Base-by-base conservation (phyloP, 2,888 invertebrate genomes). In the Oxystoma pomonae region DNA sequence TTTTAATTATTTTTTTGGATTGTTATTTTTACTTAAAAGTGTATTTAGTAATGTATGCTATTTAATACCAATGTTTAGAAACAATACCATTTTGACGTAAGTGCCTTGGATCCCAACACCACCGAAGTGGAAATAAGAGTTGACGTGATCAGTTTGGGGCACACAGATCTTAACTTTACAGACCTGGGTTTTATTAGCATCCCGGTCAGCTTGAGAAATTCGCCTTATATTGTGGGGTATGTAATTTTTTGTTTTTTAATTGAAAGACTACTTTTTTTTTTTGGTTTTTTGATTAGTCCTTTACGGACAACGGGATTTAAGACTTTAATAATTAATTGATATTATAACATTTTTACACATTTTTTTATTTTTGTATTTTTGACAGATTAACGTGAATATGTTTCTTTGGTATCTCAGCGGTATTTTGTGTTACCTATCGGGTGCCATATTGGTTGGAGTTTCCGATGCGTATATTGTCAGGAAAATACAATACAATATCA, bases 151-250 rank as follows among this genome's bases (percentile, higher is more conserved):
- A 70, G 70, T 65, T 62, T 70, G 19, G 72, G 70, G 20, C 65
- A 62, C 16, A 73, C 68, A 61, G 20, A 22, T 3, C 52, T 51
- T 2, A 57, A 61, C 2, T 60, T 55, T 60, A 59, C 51, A 9
- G 64, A 62, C 19, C 60, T 62, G 55, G 55, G 49, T 51, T 16
- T 16, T 5, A 9, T 69, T 12, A 50, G 17, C 1, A 55, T 70
- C 16, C 56, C 58, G 1, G 62, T 72, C 20, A 18, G 62, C 16
- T 55, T 66, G n/a, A 20, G 62, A 2, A 69, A 67, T 61, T 63
- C 63, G 5, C 71, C 72, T 1, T 69, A 69, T 58, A 68, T 73
- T 55, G 61, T 65, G 61, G 70, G 70, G 73, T 72, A 65, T 67
- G 68, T 67, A 18, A 20, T 12, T n/a, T n/a, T n/a, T n/a, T n/a